These are phyloP conservation scores for Hoplodrina ambigua DNA, from an alignment of 2,888 invertebrate species.

Conservation along the genomic window DNA sequence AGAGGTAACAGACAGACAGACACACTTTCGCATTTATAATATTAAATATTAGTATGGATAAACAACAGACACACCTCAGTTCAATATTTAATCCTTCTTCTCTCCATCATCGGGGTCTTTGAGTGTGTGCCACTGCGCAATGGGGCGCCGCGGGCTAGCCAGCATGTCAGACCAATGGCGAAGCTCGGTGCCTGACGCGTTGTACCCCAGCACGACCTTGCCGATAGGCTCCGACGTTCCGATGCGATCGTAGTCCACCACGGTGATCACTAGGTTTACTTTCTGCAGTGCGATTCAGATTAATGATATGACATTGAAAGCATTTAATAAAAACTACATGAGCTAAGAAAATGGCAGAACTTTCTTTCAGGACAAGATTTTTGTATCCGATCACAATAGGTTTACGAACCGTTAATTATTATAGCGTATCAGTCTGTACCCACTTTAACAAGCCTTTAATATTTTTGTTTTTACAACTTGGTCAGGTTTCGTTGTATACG, in stretches of 20 bases:
- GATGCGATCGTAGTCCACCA: slow-evolving; percentile 99
- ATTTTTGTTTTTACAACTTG: not conserved
- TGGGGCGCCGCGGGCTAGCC: slow-evolving; percentile 99
- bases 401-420: not conserved
- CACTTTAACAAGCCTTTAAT: not conserved
- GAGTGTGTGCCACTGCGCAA: slow-evolving; percentile 99
- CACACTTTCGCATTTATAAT: too few relatives aligned
- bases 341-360: slow-evolving; percentile 15
- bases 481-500: not conserved
- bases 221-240: slow-evolving; percentile 99
- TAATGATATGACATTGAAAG: slow-evolving; percentile 46
- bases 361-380: not conserved
- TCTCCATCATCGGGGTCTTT: slow-evolving; percentile 99
- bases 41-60: too few relatives aligned
- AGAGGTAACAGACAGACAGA: too few relatives aligned
- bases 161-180: slow-evolving; percentile 99
- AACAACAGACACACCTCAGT: slow-evolving; percentile 64
- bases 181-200: slow-evolving; percentile 99
- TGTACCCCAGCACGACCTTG: slow-evolving; percentile 98
- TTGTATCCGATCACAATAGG: not conserved
- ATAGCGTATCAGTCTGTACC: not conserved
- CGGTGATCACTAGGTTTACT: slow-evolving; percentile 99
- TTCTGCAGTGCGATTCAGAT: slow-evolving; percentile 92
- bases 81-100: slow-evolving; percentile 93
- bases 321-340: slow-evolving; percentile 29